Percentiles rank a stretch among this genome's conserved stretches.
phyloP scores from a whole-genome alignment of 64 coral and sea anemone genomes.

The Anthopleura sola region DNA sequence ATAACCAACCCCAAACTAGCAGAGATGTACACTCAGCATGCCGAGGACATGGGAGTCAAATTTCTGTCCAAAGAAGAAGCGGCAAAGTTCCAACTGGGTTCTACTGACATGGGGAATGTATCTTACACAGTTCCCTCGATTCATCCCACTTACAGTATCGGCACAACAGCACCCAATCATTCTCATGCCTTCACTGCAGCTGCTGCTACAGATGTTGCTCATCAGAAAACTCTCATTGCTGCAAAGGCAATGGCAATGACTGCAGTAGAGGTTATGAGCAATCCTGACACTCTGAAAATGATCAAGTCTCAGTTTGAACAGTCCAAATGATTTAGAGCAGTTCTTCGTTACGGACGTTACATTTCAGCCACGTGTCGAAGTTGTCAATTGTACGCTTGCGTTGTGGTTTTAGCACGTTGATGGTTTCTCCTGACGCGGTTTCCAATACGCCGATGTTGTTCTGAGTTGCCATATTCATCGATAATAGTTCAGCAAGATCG shows the following conservation, averaged over 20 bases:
- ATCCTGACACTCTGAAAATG: constrained; percentile 50
- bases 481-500: too few relatives aligned
- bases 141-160: constrained; percentile 67
- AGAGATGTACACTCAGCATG: constrained; percentile 46
- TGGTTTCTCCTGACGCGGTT: too few relatives aligned
- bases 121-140: constrained; percentile 66
- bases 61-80: constrained; percentile 26
- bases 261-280: constrained; percentile 67
- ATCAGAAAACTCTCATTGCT: constrained; percentile 67
- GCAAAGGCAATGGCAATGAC: constrained; percentile 84
- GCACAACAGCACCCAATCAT: constrained; percentile 61
- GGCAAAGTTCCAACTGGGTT: constrained; percentile 33
- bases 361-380: too few relatives aligned
- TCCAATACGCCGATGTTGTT: too few relatives aligned
- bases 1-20: constrained; percentile 57
- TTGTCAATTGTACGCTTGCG: too few relatives aligned
- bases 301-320: constrained; percentile 57
- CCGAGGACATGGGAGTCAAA: constrained; percentile 38
- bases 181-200: constrained; percentile 73
- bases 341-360: too few relatives aligned
- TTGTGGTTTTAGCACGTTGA: too few relatives aligned
- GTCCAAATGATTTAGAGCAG: background rate
- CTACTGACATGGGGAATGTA: constrained; percentile 97
- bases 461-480: too few relatives aligned
- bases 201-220: constrained; percentile 64